phyloP scores from a whole-genome alignment of 1,140 invertebrate genomes.

The Diorhabda carinulata region DNA sequence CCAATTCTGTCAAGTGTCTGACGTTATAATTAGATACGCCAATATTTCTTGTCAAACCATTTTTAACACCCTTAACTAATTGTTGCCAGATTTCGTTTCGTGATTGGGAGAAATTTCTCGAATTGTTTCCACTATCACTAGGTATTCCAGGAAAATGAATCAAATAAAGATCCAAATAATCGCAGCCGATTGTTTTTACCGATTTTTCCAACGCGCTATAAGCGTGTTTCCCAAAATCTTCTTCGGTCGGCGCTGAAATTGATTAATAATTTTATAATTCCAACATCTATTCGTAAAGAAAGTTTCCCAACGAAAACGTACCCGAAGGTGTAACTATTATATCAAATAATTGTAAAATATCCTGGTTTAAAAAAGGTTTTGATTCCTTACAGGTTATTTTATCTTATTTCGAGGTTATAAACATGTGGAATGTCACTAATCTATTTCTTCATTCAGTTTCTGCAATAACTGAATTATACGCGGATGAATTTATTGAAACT shows the following conservation, averaged over 20 bases:
- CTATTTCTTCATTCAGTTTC: too few species aligned
- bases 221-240: slow-evolving; percentile 62
- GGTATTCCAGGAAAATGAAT: slow-evolving; percentile 77
- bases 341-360: too few species aligned
- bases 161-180: slow-evolving; percentile 79
- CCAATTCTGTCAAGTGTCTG: slow-evolving; percentile 66
- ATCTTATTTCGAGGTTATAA: too few species aligned
- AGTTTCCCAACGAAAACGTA: too few species aligned
- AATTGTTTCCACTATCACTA: slow-evolving; percentile 8
- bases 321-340: too few species aligned
- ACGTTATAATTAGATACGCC: slow-evolving; percentile 82
- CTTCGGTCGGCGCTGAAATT: slow-evolving; percentile 7
- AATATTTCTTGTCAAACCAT: slow-evolving; percentile 63
- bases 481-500: too few species aligned
- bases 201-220: slow-evolving; percentile 60
- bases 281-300: too few species aligned
- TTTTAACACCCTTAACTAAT: slow-evolving; percentile 60
- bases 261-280: too few species aligned
- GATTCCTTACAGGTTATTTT: too few species aligned
- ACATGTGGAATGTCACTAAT: too few species aligned
- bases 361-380: too few species aligned
- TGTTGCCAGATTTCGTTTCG: slow-evolving; percentile 63
- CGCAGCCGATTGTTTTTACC: slow-evolving; percentile 58
- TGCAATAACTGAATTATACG: too few species aligned
- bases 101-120: neutral